These are phyloP conservation scores for Sebastes umbrosus DNA, from an alignment of 2,797 vertebrate genomes.

Conservation along the genomic window DNA sequence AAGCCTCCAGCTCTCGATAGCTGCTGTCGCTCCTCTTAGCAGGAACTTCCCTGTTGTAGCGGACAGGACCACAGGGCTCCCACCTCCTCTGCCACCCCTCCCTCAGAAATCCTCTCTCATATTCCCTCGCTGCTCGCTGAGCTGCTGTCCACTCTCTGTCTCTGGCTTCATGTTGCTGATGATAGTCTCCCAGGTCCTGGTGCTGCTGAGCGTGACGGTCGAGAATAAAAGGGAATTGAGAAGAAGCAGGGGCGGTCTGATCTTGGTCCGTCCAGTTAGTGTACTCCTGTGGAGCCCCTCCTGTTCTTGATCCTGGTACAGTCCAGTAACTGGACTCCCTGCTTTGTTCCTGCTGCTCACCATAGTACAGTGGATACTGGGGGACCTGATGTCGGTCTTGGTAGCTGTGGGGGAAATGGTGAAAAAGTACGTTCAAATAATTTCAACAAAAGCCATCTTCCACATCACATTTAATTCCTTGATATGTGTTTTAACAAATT, in stretches of 20 bases:
- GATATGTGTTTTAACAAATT: neutral
- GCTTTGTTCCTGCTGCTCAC: slow-evolving; percentile 52
- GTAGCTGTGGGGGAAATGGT: slow-evolving; percentile 63
- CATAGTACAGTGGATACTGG: slow-evolving; percentile 57
- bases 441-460: neutral
- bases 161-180: slow-evolving; percentile 44
- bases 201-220: slow-evolving; percentile 51
- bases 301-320: slow-evolving; percentile 65
- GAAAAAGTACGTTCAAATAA: neutral
- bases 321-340: slow-evolving; percentile 69
- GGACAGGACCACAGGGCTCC: slow-evolving; percentile 58
- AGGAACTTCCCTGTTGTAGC: slow-evolving; percentile 59
- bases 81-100: slow-evolving; percentile 70
- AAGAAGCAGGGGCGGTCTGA: slow-evolving; percentile 22
- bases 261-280: slow-evolving; percentile 66
- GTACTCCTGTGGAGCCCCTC: slow-evolving; percentile 59
- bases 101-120: slow-evolving; percentile 59
- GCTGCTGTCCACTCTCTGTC: slow-evolving; percentile 65
- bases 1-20: slow-evolving; percentile 77
- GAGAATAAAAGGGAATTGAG: slow-evolving; percentile 66
- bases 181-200: slow-evolving; percentile 50
- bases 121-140: slow-evolving; percentile 55
- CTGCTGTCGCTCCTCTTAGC: slow-evolving; percentile 69
- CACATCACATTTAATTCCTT: neutral
- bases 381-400: slow-evolving; percentile 64